These are phyloP conservation scores for Clepsis dumicolana DNA, from an alignment of 2,888 invertebrate species.

Conservation along the genomic window DNA sequence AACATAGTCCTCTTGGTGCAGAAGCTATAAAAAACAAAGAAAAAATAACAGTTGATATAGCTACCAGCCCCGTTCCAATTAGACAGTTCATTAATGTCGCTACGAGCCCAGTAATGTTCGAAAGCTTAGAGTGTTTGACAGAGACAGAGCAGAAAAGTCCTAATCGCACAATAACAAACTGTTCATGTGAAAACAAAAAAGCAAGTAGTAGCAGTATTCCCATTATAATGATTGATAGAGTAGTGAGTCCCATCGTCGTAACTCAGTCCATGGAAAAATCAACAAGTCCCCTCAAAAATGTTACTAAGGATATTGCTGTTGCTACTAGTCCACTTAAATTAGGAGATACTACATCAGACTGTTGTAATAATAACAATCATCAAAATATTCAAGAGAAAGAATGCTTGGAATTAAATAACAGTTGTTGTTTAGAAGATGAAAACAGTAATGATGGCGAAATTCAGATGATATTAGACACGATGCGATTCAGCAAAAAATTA, in stretches of 20 bases:
- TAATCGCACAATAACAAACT: conserved; percentile 6
- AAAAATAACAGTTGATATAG: conserved; percentile 43
- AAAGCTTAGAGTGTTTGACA: conserved; percentile 24
- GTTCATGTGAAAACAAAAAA: neutral
- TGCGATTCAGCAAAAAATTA: conserved; percentile 59
- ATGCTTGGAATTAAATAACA: conserved; percentile 63
- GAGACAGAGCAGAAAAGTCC: neutral
- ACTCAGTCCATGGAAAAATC: conserved; percentile 45
- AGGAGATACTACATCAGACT: neutral
- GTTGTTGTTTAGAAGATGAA: conserved; percentile 53
- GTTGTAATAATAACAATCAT: conserved; percentile 3
- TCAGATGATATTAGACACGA: conserved; percentile 65
- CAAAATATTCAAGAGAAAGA: conserved; percentile 50
- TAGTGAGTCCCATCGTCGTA: conserved; percentile 54
- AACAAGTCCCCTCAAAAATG: conserved; percentile 50
- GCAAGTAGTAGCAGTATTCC: conserved; percentile 6
- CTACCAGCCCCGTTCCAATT: conserved; percentile 48
- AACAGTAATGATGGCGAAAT: conserved; percentile 64
- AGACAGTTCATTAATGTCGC: conserved; percentile 41
- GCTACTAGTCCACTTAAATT: conserved; percentile 45
- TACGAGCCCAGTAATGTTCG: conserved; percentile 50
- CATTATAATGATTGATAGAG: conserved; percentile 45
- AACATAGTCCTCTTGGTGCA: conserved; percentile 48
- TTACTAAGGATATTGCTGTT: conserved; percentile 23
- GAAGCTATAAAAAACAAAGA: conserved; percentile 37